These are phyloP conservation scores for Corythoichthys haematopterus DNA, from an alignment of 2,113 vertebrate species.

Conservation along the genomic window DNA sequence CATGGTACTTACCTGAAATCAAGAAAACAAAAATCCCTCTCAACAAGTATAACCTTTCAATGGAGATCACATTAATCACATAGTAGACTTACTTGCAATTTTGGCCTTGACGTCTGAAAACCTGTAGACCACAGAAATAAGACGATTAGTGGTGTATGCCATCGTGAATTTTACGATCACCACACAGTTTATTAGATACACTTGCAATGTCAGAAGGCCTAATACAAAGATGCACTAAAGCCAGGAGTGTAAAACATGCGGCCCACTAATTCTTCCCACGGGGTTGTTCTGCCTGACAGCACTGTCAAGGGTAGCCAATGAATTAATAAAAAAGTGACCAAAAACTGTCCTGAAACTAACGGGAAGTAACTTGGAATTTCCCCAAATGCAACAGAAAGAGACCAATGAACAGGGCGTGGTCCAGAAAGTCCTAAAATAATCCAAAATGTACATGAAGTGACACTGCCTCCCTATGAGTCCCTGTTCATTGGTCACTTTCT, in stretches of 20 bases:
- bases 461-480: too few species aligned
- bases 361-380: too few species aligned
- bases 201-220: background rate
- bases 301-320: too few species aligned
- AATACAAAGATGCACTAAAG: background rate
- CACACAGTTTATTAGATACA: background rate
- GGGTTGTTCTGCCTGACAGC: too few species aligned
- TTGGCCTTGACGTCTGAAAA: constrained; percentile 99
- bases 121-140: constrained; percentile 66
- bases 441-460: too few species aligned
- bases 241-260: background rate
- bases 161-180: background rate
- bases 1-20: constrained; percentile 93
- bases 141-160: background rate
- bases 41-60: background rate
- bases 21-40: background rate
- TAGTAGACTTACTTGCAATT: constrained; percentile 90
- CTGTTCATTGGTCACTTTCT: too few species aligned
- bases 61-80: background rate
- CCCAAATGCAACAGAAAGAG: too few species aligned
- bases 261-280: too few species aligned
- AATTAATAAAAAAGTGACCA: too few species aligned
- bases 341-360: too few species aligned
- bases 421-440: too few species aligned
- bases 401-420: too few species aligned